Evolutionary conservation across 2,797 vertebrate genomes (phyloP), one percentile per base, ranked within the genome.

Genomic region (Helostoma temminkii): DNA sequence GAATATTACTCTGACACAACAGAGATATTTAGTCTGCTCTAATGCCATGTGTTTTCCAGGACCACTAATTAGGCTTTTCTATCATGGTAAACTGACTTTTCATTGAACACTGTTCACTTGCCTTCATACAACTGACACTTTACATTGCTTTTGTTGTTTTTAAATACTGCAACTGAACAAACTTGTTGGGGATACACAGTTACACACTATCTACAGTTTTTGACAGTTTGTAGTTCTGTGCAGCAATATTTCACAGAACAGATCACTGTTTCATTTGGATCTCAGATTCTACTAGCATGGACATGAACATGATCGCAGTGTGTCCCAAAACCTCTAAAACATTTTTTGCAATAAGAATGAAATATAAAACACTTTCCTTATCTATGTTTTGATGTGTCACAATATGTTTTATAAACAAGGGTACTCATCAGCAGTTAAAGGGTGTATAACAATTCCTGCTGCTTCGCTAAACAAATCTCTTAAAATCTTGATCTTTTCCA

Each of bases 41-140:
- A n/a, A 54, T 43, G n/a, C n/a, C n/a, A n/a, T n/a, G 9, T 52
- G 22, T 36, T 66, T 63, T 42, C 34, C 26, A 47, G 30, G 36
- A 43, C 16, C 36, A 43, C 32, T 53, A 77, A 72, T 69, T 66
- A 71, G 9, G 2, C 14, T 34, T 61, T 75, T 11, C 21, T 24
- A 16, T 37, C 37, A 5, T 8, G 3, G 30, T 18, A 21, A 62
- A 48, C 9, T 60, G 57, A n/a, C n/a, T n/a, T n/a, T n/a, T n/a
- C n/a, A n/a, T 41, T 55, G 50, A 21, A 47, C 21, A 48, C 12
- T 30, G 37, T 21, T 66, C 3, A 47, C 22, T 67, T 49, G 6
- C n/a, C 22, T 30, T 8, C 16, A 7, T 16, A 15, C 36, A 15
- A 12, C n/a, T 42, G 37, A 71, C 50, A 48, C 11, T 6, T 26